Percentiles rank a stretch among this genome's conserved stretches.
Evolutionary conservation across 2,113 vertebrate species (phyloP).

Genomic region (Dicrurus megarhynchus): DNA sequence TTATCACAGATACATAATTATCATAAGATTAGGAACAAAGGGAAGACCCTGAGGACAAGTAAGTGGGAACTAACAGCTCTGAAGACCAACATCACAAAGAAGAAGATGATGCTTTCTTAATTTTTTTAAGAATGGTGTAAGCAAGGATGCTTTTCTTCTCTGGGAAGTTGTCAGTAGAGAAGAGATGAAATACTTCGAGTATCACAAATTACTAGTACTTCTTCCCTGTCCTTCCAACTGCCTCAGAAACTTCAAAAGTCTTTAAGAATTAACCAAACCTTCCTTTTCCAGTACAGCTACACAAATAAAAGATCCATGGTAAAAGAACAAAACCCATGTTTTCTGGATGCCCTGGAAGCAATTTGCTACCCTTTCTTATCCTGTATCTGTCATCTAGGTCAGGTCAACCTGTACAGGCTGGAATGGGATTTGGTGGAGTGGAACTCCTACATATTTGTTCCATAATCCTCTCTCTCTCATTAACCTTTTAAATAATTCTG

Average conservation of each 20-base stretch:
- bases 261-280: background rate
- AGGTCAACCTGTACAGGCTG: background rate
- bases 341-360: background rate
- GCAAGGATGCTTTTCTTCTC: background rate
- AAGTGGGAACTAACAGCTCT: background rate
- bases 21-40: background rate
- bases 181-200: background rate
- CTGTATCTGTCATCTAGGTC: background rate
- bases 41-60: background rate
- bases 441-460: background rate
- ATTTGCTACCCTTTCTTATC: background rate
- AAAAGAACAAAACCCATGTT: background rate
- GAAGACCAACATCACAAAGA: background rate
- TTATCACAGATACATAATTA: background rate
- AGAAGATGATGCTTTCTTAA: background rate
- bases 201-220: background rate
- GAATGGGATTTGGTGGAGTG: background rate
- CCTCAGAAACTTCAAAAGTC: background rate
- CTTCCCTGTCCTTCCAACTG: background rate
- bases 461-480: background rate
- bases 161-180: background rate
- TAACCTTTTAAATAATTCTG: background rate
- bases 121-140: background rate
- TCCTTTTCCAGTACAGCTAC: background rate
- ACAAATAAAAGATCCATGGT: background rate